Conservation (phyloP, 2,797 vertebrate genomes). For the Squalus acanthias region DNA sequence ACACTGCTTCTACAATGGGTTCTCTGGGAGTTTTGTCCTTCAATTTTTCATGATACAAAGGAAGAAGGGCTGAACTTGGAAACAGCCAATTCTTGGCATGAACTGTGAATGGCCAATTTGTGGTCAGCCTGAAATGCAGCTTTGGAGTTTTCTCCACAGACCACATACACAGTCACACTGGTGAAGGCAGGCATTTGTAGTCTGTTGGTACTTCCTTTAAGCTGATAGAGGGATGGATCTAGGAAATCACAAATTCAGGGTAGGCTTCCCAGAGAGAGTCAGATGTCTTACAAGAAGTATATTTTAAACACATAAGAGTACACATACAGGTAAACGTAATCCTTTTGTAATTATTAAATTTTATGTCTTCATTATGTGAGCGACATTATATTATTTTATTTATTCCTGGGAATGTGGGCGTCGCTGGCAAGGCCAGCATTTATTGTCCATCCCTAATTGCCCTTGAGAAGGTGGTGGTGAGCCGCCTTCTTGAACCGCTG, state of each 20-base stretch:
- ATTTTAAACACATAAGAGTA: too few species aligned
- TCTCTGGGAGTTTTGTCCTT: not conserved
- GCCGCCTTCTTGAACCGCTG: too few species aligned
- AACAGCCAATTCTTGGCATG: not conserved
- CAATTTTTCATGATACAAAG: not conserved
- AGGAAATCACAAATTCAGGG: not conserved
- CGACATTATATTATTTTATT: too few species aligned
- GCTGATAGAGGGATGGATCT: not conserved
- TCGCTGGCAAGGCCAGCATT: too few species aligned
- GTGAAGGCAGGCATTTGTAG: not conserved
- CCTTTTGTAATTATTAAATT: too few species aligned
- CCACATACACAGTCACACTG: not conserved
- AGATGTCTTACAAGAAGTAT: not conserved
- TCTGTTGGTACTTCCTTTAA: not conserved
- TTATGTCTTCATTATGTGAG: too few species aligned
- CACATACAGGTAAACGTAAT: too few species aligned
- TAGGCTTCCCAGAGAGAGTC: not conserved
- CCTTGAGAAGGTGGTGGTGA: too few species aligned
- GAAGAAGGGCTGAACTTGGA: not conserved
- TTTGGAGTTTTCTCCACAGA: not conserved
- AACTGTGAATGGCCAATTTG: not conserved
- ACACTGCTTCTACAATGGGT: not conserved
- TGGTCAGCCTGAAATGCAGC: not conserved
- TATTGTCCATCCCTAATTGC: too few species aligned
- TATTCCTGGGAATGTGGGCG: too few species aligned